Conservation (phyloP, 2,113 vertebrate genomes). For the Muntiacus reevesi region DNA sequence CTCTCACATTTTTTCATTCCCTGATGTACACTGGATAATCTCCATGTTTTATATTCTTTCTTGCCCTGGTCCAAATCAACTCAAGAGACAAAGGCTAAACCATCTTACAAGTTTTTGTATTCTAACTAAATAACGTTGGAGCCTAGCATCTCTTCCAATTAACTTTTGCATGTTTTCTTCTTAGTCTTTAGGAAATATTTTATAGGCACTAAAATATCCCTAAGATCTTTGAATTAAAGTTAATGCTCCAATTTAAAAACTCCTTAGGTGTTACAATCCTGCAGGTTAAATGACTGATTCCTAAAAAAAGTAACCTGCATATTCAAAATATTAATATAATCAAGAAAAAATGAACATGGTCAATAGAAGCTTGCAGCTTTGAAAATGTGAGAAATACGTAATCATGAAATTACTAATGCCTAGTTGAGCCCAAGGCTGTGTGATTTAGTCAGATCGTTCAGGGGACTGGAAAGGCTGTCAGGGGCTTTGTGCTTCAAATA, state of each 20-base stretch:
- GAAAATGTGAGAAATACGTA: background rate
- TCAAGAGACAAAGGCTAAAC: background rate
- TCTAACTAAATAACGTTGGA: background rate
- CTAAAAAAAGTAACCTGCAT: background rate
- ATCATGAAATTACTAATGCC: background rate
- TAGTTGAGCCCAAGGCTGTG: background rate
- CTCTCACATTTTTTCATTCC: background rate
- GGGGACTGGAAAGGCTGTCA: background rate
- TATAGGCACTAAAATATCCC: background rate
- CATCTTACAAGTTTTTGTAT: background rate
- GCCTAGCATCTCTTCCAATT: background rate
- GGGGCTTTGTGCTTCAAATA: background rate
- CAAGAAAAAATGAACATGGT: background rate
- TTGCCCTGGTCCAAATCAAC: too few species aligned
- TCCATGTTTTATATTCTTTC: background rate
- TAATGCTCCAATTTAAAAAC: background rate
- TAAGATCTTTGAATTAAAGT: background rate
- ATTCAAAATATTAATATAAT: background rate
- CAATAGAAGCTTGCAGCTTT: background rate
- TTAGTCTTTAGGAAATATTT: background rate
- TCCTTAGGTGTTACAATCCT: background rate
- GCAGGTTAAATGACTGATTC: background rate
- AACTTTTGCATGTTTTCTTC: background rate
- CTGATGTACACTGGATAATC: fast-evolving
- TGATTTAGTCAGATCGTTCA: too few species aligned